Percentiles rank a stretch among this genome's conserved stretches.
These are phyloP conservation scores for Eurosta solidaginis DNA, from an alignment of 1,140 invertebrate genomes.

Conservation along the genomic window DNA sequence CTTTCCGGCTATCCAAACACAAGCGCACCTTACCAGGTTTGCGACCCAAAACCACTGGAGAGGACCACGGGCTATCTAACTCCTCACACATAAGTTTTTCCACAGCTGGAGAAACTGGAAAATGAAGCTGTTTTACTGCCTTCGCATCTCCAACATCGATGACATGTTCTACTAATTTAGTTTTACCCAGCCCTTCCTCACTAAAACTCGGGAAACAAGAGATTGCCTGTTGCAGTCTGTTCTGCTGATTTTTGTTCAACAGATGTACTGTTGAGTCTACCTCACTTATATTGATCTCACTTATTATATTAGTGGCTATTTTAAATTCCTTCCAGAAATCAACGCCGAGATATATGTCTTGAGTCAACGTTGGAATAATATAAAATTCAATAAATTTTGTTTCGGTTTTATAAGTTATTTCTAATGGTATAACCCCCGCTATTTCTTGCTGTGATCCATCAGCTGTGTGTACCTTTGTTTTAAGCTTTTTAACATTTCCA, in stretches of 20 bases:
- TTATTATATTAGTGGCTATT: neutral
- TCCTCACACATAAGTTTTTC: neutral
- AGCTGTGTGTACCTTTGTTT: too few relatives aligned
- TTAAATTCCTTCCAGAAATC: neutral
- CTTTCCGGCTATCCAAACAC: neutral
- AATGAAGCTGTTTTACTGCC: neutral
- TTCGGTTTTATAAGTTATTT: too few relatives aligned
- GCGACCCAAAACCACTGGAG: too few relatives aligned
- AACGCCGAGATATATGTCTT: neutral
- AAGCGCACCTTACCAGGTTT: slow-evolving; percentile 2
- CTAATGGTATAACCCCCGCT: too few relatives aligned
- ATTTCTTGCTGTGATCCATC: too few relatives aligned
- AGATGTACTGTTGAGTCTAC: neutral
- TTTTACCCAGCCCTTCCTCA: neutral
- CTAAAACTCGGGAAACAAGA: neutral
- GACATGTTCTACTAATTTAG: neutral
- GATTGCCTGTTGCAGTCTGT: neutral
- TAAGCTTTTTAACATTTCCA: too few relatives aligned
- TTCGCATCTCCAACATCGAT: slow-evolving; percentile 6
- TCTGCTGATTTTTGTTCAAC: neutral
- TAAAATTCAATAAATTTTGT: too few relatives aligned
- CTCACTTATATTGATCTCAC: neutral
- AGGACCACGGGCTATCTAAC: neutral
- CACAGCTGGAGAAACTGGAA: too few relatives aligned
- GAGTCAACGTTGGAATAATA: neutral